A percentile compares a stretch with the other conserved stretches of the same genome.
These are phyloP conservation scores for Pseudeuparius sepicola DNA, from an alignment of 2,888 invertebrate species.

Conservation along the genomic window DNA sequence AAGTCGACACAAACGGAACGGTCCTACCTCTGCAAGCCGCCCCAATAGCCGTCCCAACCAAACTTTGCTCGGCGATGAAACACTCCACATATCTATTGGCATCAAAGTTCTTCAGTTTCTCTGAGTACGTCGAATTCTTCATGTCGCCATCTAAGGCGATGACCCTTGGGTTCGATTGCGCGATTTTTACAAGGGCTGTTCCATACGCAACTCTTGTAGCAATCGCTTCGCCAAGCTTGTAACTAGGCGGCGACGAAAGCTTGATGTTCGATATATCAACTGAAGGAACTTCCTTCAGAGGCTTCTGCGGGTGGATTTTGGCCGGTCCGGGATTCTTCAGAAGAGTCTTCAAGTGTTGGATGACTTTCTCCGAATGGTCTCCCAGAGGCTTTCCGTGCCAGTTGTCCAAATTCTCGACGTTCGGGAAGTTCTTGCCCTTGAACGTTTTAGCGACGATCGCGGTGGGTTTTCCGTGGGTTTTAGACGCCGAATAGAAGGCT, in stretches of 20 bases:
- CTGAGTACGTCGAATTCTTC: constrained; percentile 97
- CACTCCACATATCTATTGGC: constrained; percentile 85
- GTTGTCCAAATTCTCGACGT: constrained; percentile 82
- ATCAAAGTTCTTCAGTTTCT: constrained; percentile 70
- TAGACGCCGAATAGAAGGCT: constrained; percentile 73
- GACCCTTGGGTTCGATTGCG: constrained; percentile 63
- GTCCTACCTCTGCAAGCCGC: constrained; percentile 87
- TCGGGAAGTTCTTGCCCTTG: constrained; percentile 85
- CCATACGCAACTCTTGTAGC: constrained; percentile 95
- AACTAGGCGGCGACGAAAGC: constrained; percentile 72
- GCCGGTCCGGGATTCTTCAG: constrained; percentile 59
- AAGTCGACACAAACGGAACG: constrained; percentile 92
- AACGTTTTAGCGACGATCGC: constrained; percentile 92
- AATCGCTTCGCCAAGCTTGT: constrained; percentile 65
- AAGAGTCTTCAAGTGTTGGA: constrained; percentile 54
- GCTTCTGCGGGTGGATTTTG: constrained; percentile 52
- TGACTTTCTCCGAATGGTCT: constrained; percentile 60
- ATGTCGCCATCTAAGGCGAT: constrained; percentile 96
- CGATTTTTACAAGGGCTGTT: constrained; percentile 82
- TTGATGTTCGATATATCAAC: constrained; percentile 63
- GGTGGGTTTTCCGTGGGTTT: constrained; percentile 73
- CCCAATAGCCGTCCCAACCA: constrained; percentile 93
- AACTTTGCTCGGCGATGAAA: constrained; percentile 98
- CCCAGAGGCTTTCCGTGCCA: constrained; percentile 99
- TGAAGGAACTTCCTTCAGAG: constrained; percentile 55